These are phyloP conservation scores for Papilio polyxenes DNA, from an alignment of 1,140 invertebrate species.

Conservation along the genomic window DNA sequence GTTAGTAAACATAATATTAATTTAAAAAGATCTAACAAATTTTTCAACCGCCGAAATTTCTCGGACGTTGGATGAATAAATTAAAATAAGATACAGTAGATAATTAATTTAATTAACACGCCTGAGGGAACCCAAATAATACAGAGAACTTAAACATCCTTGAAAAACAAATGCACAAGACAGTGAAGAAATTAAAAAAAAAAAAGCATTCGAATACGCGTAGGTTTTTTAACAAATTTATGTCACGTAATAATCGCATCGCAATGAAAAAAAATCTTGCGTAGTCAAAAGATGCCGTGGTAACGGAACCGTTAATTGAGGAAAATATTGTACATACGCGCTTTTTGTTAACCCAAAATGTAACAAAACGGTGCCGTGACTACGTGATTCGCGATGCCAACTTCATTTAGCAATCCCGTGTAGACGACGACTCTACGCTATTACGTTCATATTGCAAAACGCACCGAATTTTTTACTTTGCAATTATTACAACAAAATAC, in stretches of 20 bases:
- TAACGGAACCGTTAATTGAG: background rate
- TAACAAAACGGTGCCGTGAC: constrained; percentile 23
- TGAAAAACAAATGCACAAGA: background rate
- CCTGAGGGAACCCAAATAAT: background rate
- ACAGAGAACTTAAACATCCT: background rate
- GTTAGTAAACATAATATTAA: background rate
- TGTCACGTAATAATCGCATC: background rate
- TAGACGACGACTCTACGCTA: constrained; percentile 15
- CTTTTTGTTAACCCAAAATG: constrained; percentile 18
- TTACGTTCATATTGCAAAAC: background rate
- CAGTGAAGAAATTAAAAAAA: background rate
- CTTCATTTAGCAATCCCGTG: constrained; percentile 27
- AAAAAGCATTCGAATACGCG: background rate
- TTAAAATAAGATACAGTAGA: background rate
- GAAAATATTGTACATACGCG: background rate
- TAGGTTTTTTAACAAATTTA: background rate
- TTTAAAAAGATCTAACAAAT: background rate
- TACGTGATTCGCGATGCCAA: constrained; percentile 28
- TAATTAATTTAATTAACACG: background rate
- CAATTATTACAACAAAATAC: background rate
- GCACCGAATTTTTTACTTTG: background rate
- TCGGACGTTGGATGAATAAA: background rate
- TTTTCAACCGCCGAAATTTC: background rate
- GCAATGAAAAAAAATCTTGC: background rate
- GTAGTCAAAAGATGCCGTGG: background rate